A percentile compares a stretch with the other conserved stretches of the same genome.
Conservation (phyloP, 2,888 invertebrate genomes). For the Lepidonotus clava region DNA sequence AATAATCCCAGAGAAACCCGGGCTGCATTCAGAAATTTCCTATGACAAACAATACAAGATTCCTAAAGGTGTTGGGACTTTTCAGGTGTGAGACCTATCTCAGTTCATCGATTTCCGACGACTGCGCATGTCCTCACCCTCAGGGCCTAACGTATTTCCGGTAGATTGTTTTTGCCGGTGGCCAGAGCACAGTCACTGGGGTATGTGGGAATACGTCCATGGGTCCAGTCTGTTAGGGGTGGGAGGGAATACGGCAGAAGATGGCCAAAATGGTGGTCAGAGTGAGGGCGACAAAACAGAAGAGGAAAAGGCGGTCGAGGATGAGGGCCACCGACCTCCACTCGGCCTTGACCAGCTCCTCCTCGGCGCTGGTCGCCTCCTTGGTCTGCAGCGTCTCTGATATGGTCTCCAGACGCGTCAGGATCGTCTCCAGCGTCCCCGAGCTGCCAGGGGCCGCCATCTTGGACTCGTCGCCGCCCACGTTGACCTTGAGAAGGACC, state of each 20-base stretch:
- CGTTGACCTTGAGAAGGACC: constrained; percentile 16
- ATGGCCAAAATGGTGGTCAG: constrained; percentile 38
- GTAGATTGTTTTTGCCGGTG: no score
- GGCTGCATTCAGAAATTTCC: no score
- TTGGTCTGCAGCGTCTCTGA: neutral
- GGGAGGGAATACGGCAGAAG: constrained; percentile 31
- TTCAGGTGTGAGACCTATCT: no score
- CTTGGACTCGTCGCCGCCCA: constrained; percentile 22
- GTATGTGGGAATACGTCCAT: no score
- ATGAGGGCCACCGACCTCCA: constrained; percentile 56
- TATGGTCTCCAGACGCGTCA: constrained; percentile 29
- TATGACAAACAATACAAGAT: no score
- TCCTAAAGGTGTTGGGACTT: no score
- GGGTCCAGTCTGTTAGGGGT: neutral
- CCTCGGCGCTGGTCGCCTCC: neutral
- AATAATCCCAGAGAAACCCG: no score
- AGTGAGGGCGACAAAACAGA: constrained; percentile 48
- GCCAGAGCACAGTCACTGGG: no score
- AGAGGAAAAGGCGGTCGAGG: constrained; percentile 54
- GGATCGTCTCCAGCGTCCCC: neutral
- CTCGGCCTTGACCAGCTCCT: constrained; percentile 20
- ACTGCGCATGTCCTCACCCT: no score
- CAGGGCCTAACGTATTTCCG: no score
- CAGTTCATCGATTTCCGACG: no score
- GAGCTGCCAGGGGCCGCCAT: neutral